A percentile compares a stretch with the other conserved stretches of the same genome.
Conservation (phyloP, 2,888 invertebrate species). For the Cosmorhoe ocellata region DNA sequence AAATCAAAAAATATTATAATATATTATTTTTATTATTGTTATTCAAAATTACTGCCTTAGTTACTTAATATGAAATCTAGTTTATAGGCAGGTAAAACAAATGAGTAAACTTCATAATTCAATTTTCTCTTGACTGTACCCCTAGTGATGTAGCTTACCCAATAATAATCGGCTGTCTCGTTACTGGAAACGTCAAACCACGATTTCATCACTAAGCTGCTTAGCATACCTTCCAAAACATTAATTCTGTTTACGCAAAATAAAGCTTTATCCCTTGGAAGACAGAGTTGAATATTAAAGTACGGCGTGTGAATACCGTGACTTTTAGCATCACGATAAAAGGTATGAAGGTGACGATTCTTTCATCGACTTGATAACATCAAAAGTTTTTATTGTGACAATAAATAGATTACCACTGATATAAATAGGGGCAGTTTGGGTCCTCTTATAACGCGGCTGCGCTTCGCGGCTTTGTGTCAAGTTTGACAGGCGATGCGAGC, state of each 20-base stretch:
- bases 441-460: constrained; percentile 68
- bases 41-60: too few relatives aligned
- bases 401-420: constrained; percentile 80
- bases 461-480: constrained; percentile 78
- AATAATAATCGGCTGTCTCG: constrained; percentile 59
- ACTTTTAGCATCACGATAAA: constrained; percentile 77
- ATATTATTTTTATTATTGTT: not conserved
- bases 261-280: constrained; percentile 40
- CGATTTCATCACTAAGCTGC: constrained; percentile 72
- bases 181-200: constrained; percentile 69
- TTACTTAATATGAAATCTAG: too few relatives aligned
- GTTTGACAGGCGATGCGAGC: constrained; percentile 79
- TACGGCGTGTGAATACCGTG: constrained; percentile 41
- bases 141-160: constrained; percentile 37
- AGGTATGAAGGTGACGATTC: constrained; percentile 75
- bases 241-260: constrained; percentile 36
- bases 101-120: not conserved
- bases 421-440: constrained; percentile 79
- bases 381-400: constrained; percentile 79
- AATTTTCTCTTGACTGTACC: constrained; percentile 48
- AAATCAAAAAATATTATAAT: too few relatives aligned
- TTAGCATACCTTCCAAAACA: constrained; percentile 62
- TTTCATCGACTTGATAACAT: constrained; percentile 79
- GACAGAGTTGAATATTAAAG: constrained; percentile 37
- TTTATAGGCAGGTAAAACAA: not conserved